These are phyloP conservation scores for Natrix natrix DNA, from an alignment of 2,797 vertebrate genomes.

Conservation along the genomic window DNA sequence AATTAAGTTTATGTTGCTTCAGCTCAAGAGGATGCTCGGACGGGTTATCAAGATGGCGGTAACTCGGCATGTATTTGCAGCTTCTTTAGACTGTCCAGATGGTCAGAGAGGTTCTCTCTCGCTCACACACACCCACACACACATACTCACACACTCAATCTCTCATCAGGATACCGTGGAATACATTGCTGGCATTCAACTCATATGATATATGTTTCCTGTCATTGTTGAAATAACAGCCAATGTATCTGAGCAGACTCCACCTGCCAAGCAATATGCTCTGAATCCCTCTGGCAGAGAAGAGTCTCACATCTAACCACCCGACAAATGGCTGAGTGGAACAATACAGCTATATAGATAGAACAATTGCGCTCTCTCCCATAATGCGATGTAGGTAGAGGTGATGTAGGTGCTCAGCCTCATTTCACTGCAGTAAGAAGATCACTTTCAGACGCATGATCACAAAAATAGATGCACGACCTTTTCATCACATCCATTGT, in stretches of 20 bases:
- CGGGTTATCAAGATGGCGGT: neutral
- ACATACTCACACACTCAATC: constrained; percentile 45
- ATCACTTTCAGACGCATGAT: neutral
- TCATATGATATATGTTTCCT: constrained; percentile 87
- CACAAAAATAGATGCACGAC: constrained; percentile 28
- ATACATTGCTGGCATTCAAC: constrained; percentile 76
- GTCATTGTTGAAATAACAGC: constrained; percentile 91
- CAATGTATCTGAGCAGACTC: constrained; percentile 77
- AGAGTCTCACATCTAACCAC: constrained; percentile 67
- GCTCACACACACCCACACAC: neutral
- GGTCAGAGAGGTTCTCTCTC: neutral
- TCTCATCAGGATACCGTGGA: constrained; percentile 75
- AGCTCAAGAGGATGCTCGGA: neutral
- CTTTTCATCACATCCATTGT: constrained; percentile 55
- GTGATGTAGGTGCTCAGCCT: constrained; percentile 30
- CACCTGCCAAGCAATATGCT: constrained; percentile 81
- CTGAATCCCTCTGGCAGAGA: constrained; percentile 74
- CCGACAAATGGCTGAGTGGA: constrained; percentile 70
- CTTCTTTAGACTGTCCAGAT: neutral
- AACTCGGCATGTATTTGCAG: neutral
- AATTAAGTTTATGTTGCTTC: neutral
- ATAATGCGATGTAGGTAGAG: neutral
- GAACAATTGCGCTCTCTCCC: neutral
- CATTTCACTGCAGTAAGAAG: constrained; percentile 45
- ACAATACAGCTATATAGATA: constrained; percentile 21